phyloP scores from a whole-genome alignment of 2,888 invertebrate species.

The Anthrax anthrax region DNA sequence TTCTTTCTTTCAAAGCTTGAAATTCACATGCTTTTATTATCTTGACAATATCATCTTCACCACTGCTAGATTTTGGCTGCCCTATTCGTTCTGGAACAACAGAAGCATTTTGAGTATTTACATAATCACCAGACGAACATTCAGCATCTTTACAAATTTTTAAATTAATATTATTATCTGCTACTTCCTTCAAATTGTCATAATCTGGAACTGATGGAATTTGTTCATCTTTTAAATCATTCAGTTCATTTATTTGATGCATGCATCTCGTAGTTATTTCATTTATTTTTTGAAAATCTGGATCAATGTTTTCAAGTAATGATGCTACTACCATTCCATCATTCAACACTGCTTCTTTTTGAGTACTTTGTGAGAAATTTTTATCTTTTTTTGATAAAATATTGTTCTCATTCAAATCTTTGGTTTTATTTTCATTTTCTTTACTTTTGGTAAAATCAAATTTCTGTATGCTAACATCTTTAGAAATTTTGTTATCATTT shows the following conservation, averaged over 20 bases:
- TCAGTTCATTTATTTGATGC: slow-evolving; percentile 29
- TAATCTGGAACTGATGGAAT: slow-evolving; percentile 30
- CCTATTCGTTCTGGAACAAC: slow-evolving; percentile 5
- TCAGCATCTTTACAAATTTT: slow-evolving; percentile 13
- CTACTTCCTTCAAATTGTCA: slow-evolving; percentile 25
- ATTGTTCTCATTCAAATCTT: too few relatives aligned
- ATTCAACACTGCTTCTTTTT: neutral
- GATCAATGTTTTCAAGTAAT: slow-evolving; percentile 37
- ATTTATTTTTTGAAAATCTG: slow-evolving; percentile 37
- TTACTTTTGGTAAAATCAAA: too few relatives aligned
- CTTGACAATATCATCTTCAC: slow-evolving; percentile 29
- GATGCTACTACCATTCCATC: slow-evolving; percentile 4
- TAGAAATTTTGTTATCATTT: too few relatives aligned
- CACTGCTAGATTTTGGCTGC: neutral
- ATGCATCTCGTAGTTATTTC: slow-evolving; percentile 38
- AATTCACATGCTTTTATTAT: slow-evolving; percentile 33
- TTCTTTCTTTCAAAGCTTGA: slow-evolving; percentile 16
- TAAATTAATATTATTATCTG: neutral
- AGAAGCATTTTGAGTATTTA: slow-evolving; percentile 16
- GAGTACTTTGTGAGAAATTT: neutral
- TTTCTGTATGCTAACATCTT: too few relatives aligned
- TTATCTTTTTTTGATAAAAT: too few relatives aligned
- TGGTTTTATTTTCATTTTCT: too few relatives aligned
- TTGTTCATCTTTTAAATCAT: slow-evolving; percentile 24
- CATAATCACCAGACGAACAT: slow-evolving; percentile 13